Evolutionary conservation across 2,888 invertebrate species (phyloP).

Genomic region (Clunio marinus): DNA sequence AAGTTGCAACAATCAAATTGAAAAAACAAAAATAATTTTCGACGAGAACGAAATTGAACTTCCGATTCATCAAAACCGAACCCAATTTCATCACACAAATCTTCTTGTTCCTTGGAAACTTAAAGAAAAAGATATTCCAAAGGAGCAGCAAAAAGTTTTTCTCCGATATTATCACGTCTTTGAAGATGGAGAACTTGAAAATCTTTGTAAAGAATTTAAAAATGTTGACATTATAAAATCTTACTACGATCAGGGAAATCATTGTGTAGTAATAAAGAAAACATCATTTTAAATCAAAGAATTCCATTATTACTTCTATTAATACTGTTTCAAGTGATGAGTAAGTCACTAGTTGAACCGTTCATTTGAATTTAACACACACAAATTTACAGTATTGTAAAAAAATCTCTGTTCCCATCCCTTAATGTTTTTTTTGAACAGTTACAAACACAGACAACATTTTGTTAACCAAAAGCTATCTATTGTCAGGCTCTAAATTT

Average conservation of each 20-base stretch:
- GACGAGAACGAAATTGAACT: constrained; percentile 48
- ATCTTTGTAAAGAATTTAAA: constrained; percentile 57
- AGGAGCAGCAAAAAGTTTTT: constrained; percentile 55
- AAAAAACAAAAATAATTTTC: constrained; percentile 41
- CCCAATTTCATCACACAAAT: constrained; percentile 84
- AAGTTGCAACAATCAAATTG: neutral
- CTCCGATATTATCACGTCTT: constrained; percentile 93
- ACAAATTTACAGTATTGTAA: no score
- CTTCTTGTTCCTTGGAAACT: constrained; percentile 94
- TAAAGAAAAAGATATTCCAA: constrained; percentile 49
- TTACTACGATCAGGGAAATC: constrained; percentile 96
- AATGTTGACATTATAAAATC: constrained; percentile 58
- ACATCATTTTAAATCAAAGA: neutral
- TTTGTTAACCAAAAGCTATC: no score
- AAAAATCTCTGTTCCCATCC: no score
- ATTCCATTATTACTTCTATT: no score
- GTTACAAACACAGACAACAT: no score
- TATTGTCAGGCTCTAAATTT: no score
- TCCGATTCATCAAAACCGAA: constrained; percentile 86
- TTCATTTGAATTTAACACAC: no score
- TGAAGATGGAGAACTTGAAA: constrained; percentile 72
- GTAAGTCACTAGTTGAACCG: no score
- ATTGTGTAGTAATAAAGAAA: constrained; percentile 80
- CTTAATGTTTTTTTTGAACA: no score
- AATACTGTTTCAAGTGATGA: no score